Conservation (phyloP, 2,888 invertebrate genomes). For the Amphipyra tragopoginis region DNA sequence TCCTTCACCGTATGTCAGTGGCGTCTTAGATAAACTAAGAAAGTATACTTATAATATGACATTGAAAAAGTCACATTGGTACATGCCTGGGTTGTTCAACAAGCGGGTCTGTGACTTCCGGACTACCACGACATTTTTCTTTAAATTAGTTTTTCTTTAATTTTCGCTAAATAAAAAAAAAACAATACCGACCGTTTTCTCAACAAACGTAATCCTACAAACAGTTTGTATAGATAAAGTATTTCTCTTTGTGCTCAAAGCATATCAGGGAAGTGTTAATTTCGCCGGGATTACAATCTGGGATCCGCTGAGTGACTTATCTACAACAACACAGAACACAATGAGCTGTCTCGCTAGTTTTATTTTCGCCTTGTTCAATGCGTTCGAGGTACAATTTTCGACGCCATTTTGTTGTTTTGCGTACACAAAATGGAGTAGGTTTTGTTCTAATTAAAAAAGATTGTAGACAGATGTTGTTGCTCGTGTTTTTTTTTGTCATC, state of each 20-base stretch:
- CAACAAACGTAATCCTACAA: not conserved
- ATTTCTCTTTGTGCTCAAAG: slow-evolving; percentile 19
- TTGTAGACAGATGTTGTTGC: slow-evolving; percentile 8
- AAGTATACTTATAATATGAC: no score
- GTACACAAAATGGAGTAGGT: slow-evolving; percentile 31
- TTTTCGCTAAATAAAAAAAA: no score
- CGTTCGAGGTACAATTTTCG: slow-evolving; percentile 34
- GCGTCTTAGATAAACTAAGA: no score
- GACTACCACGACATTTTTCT: no score
- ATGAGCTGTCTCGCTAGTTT: slow-evolving; percentile 43
- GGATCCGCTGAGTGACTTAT: slow-evolving; percentile 58
- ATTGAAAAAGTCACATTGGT: no score
- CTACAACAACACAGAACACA: slow-evolving; percentile 51
- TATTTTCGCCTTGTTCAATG: slow-evolving; percentile 43
- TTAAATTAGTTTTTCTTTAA: no score
- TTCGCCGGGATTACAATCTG: slow-evolving; percentile 47
- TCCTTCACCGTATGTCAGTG: no score
- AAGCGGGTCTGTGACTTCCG: no score
- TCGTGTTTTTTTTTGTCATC: not conserved
- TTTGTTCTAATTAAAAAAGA: slow-evolving; percentile 15
- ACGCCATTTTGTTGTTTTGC: slow-evolving; percentile 45
- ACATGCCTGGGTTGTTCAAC: no score
- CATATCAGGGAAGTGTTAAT: slow-evolving; percentile 54
- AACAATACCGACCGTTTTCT: no score
- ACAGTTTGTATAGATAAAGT: slow-evolving; percentile 9